Evolutionary conservation across 2,113 vertebrate genomes (phyloP), one percentile per base, ranked within the genome.

Genomic region (Pampusana beccarii): DNA sequence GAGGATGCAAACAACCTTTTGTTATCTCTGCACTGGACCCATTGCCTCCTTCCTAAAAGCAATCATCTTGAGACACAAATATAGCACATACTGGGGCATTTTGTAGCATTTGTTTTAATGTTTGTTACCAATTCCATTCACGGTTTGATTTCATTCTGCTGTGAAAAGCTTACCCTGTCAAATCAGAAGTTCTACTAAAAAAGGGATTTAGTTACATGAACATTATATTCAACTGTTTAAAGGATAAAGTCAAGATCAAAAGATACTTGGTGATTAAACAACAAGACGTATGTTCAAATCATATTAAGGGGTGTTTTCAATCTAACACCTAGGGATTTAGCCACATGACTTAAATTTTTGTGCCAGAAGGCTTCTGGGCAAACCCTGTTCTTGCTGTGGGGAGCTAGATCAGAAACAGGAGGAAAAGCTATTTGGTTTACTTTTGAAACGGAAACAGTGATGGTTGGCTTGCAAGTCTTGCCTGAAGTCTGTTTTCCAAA

Each of bases 211-310:
- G 80, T 80, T 91, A 71, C 78, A 46, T 61, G 60, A 93, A 84
- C 40, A 33, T 70, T 80, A 31, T n/a, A 20, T 34, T 67, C 54
- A 50, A 9, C 82, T 88, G 34, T 73, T 69, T 65, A 93, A 97
- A 97, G 92, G 95, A 93, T 93, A 89, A 92, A 66, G 34, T 85
- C 46, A 86, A 66, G 57, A 94, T 87, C 88, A 90, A 84, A 92
- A 81, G 53, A 56, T 33, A 56, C 54, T 77, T 31, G 0, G 23
- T 66, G 81, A 38, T 42, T 69, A 86, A 72, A 51, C 51, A 95
- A 83, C 62, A 73, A 72, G 71, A 92, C 91, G n/a, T 78, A 67
- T 11, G 10, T 80, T 70, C 51, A 80, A 56, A 74, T 29, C 70
- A 64, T 54, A 51, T 89, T 72, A 50, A 82, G 72, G 72, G 71